Evolutionary conservation across 2,113 vertebrate genomes (phyloP), one percentile per base, ranked within the genome.

Genomic region (Callopanchax toddi): DNA sequence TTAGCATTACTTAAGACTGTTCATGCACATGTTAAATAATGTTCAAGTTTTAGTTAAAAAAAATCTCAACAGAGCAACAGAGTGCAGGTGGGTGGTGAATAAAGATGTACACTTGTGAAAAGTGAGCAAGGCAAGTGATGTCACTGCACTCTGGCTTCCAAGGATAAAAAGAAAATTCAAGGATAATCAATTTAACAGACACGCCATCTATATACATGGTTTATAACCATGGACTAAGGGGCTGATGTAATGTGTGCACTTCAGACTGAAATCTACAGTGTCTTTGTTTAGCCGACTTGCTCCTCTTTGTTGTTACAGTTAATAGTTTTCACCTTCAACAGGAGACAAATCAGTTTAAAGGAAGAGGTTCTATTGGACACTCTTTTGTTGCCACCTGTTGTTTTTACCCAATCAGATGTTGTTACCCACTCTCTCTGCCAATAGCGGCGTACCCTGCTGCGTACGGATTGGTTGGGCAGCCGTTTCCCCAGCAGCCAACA

Each of bases 361-460:
- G 1, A 60, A 75, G 40, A 16, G 16, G 58, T 26, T 37, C 71
- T 29, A 81, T 86, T 88, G 85, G 86, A 39, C 25, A 3, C 49
- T 51, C 20, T 43, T 9, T 72, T 86, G 89, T 87, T 89, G 86
- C 82, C 86, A 87, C 87, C 81, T 89, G 80, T 88, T 88, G 83
- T 83, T 77, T 63, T 79, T 36, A 65, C 12, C 76, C 85, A 87
- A 82, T 87, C 61, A 78, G 43, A 71, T 53, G 71, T 69, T 81
- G 71, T 81, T 61, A 51, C 57, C 43, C 59, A 80, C 61, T 80
- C 59, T 64, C 70, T 81, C 64, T 59, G 59, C 62, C 87, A 89
- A 77, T 91, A 95, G 95, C 95, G 25, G 93, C 95, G 26, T 96
- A 96, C 71, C 95, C 95, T 4, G 91, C 95, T 18, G 94, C 95